These are phyloP conservation scores for Paracanthobrama guichenoti DNA, from an alignment of 2,113 vertebrate species.

Conservation along the genomic window DNA sequence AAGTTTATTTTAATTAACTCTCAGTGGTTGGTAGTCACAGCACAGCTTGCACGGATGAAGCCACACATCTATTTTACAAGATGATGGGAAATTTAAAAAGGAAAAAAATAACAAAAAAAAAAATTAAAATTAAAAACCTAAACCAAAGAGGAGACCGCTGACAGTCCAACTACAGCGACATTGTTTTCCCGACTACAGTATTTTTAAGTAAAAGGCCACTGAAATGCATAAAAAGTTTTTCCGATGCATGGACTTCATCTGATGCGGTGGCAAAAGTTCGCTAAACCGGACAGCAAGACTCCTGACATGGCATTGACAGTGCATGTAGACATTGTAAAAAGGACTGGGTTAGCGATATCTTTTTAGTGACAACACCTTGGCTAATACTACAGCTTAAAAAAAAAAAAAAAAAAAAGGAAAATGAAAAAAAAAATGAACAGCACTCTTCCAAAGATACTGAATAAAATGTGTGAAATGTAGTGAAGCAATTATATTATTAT, in stretches of 20 bases:
- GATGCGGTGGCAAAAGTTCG: conserved; percentile 70
- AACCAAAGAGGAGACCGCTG: conserved; percentile 64
- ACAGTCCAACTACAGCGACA: conserved; percentile 70
- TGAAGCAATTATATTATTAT: conserved; percentile 83
- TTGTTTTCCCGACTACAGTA: conserved; percentile 70
- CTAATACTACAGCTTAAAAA: conserved; percentile 85
- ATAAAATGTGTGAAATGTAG: conserved; percentile 90
- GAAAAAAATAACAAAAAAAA: conserved; percentile 22
- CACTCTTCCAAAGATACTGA: conserved; percentile 88
- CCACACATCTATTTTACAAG: conserved; percentile 81
- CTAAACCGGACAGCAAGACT: conserved; percentile 79
- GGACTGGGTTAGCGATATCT: conserved; percentile 79
- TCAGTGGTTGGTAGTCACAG: conserved; percentile 96
- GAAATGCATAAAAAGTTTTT: conserved; percentile 93
- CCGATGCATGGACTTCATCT: conserved; percentile 74
- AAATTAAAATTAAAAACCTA: conserved; percentile 61
- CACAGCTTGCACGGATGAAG: conserved; percentile 89
- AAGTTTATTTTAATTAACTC: conserved; percentile 94
- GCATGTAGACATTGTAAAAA: conserved; percentile 82
- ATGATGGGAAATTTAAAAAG: conserved; percentile 63
- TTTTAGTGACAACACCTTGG: conserved; percentile 85
- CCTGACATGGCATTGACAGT: conserved; percentile 88
- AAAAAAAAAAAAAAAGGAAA: conserved; percentile 47
- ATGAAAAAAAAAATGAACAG: conserved; percentile 68
- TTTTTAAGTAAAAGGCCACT: conserved; percentile 89